A percentile compares a stretch with the other conserved stretches of the same genome.
Evolutionary conservation across 2,888 invertebrate species (phyloP).

Genomic region (Chirona hameri): DNA sequence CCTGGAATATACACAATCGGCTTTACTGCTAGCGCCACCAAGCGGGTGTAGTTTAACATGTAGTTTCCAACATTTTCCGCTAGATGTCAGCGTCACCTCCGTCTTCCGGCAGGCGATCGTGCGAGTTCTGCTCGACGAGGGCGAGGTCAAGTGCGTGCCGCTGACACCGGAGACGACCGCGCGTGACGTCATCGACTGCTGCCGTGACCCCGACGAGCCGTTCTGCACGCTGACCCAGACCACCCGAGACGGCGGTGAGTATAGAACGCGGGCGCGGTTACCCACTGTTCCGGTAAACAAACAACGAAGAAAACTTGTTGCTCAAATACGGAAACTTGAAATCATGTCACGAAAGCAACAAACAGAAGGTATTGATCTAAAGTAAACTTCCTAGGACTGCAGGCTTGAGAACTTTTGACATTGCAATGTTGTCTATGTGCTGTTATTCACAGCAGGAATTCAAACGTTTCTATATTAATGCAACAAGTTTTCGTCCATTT

Average conservation of each 20-base stretch:
- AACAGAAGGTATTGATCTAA: no score
- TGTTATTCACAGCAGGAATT: no score
- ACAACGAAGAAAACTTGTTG: no score
- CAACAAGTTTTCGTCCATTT: no score
- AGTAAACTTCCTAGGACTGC: no score
- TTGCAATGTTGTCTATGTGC: no score
- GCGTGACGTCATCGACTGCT: constrained; percentile 24
- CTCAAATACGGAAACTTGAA: no score
- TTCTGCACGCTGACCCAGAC: background rate
- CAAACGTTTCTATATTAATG: no score
- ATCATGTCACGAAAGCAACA: no score
- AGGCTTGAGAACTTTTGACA: no score
- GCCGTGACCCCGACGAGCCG: constrained; percentile 9
- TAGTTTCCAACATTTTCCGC: background rate
- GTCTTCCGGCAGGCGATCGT: constrained; percentile 4
- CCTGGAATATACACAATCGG: background rate
- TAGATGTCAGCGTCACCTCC: background rate
- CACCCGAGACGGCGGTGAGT: background rate
- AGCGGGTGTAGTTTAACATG: background rate
- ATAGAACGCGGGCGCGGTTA: no score
- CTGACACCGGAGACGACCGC: constrained; percentile 22
- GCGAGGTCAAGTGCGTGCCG: constrained; percentile 28
- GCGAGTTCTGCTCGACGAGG: constrained; percentile 24
- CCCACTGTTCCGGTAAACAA: no score
- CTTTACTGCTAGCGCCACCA: background rate